These are phyloP conservation scores for Ceratoteleas bidentatus DNA, from an alignment of 1,140 invertebrate species.

Conservation along the genomic window DNA sequence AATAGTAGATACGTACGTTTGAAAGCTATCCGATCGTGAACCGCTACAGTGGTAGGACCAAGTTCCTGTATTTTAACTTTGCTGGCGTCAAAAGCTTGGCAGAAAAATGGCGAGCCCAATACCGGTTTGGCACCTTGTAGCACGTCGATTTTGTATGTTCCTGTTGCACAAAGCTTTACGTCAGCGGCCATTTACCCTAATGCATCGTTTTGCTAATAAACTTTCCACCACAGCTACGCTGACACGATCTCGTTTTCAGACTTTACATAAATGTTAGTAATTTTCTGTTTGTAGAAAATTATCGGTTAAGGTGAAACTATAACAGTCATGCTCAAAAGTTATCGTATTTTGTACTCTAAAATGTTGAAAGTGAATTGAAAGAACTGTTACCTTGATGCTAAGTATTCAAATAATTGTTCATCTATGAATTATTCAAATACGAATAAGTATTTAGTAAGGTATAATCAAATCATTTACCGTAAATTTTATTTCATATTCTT, in stretches of 20 bases:
- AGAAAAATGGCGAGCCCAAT: constrained; percentile 96
- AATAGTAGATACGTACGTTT: constrained; percentile 84
- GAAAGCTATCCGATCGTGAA: constrained; percentile 92
- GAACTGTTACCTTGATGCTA: no score
- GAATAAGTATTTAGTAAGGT: no score
- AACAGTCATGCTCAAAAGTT: no score
- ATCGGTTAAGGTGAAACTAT: no score
- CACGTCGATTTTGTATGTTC: constrained; percentile 92
- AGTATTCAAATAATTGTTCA: no score
- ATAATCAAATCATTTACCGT: no score
- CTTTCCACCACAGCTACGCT: constrained; percentile 8
- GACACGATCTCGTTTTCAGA: not conserved
- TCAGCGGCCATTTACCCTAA: constrained; percentile 15
- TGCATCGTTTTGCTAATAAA: constrained; percentile 22
- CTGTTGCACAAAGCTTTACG: constrained; percentile 75
- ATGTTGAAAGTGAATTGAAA: no score
- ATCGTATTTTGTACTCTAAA: no score
- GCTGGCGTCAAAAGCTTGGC: constrained; percentile 95
- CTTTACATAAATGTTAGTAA: no score
- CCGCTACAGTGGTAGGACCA: constrained; percentile 89
- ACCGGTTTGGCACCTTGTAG: constrained; percentile 94
- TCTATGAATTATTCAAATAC: no score
- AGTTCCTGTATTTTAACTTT: constrained; percentile 88
- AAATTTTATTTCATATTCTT: no score
- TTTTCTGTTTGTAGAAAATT: no score